These are phyloP conservation scores for Triplophysa bombifrons DNA, from an alignment of 2,797 vertebrate genomes.

Conservation along the genomic window DNA sequence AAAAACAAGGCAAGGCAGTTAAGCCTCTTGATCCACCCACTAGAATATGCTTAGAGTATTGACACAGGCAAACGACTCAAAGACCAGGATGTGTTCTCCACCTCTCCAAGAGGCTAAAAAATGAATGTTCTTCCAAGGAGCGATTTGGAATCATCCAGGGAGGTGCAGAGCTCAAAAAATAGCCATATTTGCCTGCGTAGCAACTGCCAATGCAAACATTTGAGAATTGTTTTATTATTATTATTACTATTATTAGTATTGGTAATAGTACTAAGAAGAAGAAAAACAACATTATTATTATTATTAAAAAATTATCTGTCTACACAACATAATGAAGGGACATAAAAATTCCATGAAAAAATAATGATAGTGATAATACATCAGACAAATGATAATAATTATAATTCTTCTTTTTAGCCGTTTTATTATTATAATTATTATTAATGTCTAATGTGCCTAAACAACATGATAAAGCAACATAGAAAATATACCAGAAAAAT, in stretches of 20 bases:
- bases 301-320: too few relatives aligned
- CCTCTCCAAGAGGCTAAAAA: slow-evolving; percentile 69
- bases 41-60: slow-evolving; percentile 64
- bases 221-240: not conserved
- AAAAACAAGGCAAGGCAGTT: slow-evolving; percentile 49
- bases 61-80: slow-evolving; percentile 59
- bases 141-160: slow-evolving; percentile 51
- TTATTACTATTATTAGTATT: too few relatives aligned
- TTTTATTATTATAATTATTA: not conserved
- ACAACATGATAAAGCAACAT: slow-evolving; percentile 25
- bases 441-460: slow-evolving; percentile 38
- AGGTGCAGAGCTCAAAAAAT: slow-evolving; percentile 55
- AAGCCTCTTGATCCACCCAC: slow-evolving; percentile 60
- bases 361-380: too few relatives aligned
- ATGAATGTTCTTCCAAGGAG: slow-evolving; percentile 58
- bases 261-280: too few relatives aligned
- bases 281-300: too few relatives aligned
- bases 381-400: too few relatives aligned
- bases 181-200: slow-evolving; percentile 48
- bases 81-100: slow-evolving; percentile 68
- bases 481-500: not conserved
- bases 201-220: slow-evolving; percentile 38
- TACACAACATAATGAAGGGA: too few relatives aligned
- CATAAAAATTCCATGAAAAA: too few relatives aligned
- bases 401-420: too few relatives aligned